Conservation (phyloP, 2,113 vertebrate species). For the Otis tarda region DNA sequence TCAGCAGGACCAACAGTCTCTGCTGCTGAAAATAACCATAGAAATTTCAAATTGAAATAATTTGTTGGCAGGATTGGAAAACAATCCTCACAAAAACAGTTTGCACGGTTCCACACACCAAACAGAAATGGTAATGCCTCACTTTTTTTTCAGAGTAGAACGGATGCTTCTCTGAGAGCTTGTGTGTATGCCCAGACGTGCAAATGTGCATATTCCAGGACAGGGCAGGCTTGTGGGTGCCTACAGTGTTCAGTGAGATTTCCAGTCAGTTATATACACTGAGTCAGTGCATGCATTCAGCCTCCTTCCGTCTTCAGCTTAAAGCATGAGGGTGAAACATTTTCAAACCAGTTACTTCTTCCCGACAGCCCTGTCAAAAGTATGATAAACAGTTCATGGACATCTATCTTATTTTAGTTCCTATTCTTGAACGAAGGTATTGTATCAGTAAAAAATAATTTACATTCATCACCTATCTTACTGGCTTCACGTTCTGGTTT, state of each 20-base stretch:
- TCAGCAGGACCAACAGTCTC: not conserved
- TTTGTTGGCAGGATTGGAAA: not conserved
- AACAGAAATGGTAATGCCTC: not conserved
- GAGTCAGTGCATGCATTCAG: not conserved
- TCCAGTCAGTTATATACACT: not conserved
- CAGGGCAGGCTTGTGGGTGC: not conserved
- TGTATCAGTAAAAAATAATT: not conserved
- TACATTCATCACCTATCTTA: not conserved
- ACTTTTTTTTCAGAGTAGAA: not conserved
- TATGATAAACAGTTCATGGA: not conserved
- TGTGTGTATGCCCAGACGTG: rapidly evolving
- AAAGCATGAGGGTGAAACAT: not conserved
- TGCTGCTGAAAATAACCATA: not conserved
- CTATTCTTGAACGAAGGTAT: not conserved
- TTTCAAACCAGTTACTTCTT: not conserved
- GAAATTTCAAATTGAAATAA: not conserved
- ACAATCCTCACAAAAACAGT: not conserved
- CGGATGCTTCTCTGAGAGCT: not conserved
- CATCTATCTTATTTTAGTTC: not conserved
- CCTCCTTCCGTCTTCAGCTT: not conserved
- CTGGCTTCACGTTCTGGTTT: not conserved
- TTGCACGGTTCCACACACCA: not conserved
- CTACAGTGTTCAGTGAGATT: not conserved
- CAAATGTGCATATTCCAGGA: rapidly evolving
- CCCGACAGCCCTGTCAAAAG: not conserved